Percentiles rank a stretch among this genome's conserved stretches.
Evolutionary conservation across 2,888 invertebrate genomes (phyloP).

Genomic region (Drosophila ochracea): DNA sequence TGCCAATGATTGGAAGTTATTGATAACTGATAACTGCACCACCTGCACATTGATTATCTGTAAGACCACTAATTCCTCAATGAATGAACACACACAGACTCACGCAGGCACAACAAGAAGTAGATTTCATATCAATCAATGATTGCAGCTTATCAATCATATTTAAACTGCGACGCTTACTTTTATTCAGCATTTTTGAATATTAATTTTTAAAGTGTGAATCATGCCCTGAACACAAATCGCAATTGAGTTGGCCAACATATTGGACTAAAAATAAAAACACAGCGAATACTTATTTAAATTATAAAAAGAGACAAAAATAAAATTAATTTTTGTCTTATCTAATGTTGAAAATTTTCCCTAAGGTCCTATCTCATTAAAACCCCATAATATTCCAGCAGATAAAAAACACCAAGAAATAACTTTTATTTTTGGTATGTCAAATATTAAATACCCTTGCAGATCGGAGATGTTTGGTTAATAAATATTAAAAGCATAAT

Average conservation of each 20-base stretch:
- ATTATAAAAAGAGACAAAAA: neutral
- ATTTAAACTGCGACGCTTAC: neutral
- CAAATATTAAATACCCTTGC: neutral
- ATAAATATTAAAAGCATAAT: neutral
- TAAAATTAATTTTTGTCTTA: neutral
- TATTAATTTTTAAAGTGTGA: neutral
- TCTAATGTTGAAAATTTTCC: neutral
- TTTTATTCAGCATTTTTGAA: neutral
- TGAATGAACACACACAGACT: neutral
- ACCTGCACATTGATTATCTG: constrained; percentile 1
- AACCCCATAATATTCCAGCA: neutral
- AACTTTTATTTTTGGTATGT: neutral
- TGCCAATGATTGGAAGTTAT: neutral
- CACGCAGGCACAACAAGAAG: neutral
- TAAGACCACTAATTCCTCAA: constrained; percentile 4
- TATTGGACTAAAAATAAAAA: neutral
- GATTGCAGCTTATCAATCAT: constrained; percentile 1
- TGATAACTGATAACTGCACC: constrained; percentile 16
- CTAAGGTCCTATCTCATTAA: neutral
- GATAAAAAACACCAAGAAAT: neutral
- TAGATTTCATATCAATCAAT: neutral
- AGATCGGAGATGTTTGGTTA: neutral
- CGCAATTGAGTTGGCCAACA: neutral
- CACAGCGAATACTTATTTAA: neutral
- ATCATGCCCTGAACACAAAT: neutral